Percentiles rank a stretch among this genome's conserved stretches.
Conservation (phyloP, 2,113 vertebrate species). For the Oryzias woworae region DNA sequence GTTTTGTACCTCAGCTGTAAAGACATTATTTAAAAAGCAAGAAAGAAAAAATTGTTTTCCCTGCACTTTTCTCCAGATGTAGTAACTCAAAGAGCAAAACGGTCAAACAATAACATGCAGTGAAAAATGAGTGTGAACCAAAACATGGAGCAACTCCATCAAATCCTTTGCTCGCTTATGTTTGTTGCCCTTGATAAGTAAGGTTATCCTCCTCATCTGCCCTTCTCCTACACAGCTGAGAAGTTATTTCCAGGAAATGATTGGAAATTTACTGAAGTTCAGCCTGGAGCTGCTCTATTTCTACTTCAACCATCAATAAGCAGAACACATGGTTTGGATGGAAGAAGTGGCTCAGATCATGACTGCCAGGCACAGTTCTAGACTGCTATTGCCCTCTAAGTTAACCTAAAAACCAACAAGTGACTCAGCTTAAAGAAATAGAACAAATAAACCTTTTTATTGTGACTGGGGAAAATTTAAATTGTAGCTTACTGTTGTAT, state of each 20-base stretch:
- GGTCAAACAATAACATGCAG: no score
- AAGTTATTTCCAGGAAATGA: constrained; percentile 50
- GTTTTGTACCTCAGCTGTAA: constrained; percentile 41
- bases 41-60: no score
- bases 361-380: constrained; percentile 28
- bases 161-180: constrained; percentile 14
- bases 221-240: constrained; percentile 47
- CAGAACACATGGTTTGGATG: constrained; percentile 57
- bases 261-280: constrained; percentile 52
- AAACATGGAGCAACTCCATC: not conserved
- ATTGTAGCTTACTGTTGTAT: no score
- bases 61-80: no score
- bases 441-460: no score
- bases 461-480: no score
- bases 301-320: constrained; percentile 57
- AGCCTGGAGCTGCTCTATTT: constrained; percentile 24
- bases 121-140: no score
- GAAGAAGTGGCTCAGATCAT: constrained; percentile 51
- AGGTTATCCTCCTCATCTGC: constrained; percentile 39
- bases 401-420: constrained; percentile 57
- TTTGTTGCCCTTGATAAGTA: constrained; percentile 29
- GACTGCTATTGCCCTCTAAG: constrained; percentile 39
- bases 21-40: constrained; percentile 33
- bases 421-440: no score
- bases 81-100: no score